Conservation (phyloP, 92 coral and sea anemone species). For the Umimayanthus kanabou region DNA sequence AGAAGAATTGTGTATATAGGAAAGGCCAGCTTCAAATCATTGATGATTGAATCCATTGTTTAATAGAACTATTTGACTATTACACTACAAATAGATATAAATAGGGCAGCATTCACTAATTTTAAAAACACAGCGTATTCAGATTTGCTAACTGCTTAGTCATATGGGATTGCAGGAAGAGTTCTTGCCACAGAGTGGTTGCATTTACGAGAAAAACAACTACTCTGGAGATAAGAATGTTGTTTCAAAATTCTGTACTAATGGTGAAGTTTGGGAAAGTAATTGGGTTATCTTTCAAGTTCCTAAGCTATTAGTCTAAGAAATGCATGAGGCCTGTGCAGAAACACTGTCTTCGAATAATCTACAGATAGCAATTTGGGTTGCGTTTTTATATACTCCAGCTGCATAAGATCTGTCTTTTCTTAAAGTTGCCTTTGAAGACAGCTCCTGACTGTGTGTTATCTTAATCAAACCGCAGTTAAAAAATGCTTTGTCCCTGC, state of each 20-base stretch:
- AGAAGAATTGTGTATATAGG: background rate
- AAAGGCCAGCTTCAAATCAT: background rate
- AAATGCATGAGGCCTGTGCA: background rate
- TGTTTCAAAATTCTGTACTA: no score
- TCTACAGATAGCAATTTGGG: background rate
- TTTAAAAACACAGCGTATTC: no score
- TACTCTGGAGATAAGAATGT: no score
- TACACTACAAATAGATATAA: no score
- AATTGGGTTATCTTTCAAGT: no score
- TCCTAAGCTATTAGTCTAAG: background rate
- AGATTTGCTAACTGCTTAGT: no score
- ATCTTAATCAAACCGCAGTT: background rate
- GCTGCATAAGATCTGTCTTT: background rate
- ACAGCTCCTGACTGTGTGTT: background rate
- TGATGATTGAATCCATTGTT: background rate
- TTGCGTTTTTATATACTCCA: background rate
- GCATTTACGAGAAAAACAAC: no score
- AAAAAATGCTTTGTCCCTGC: background rate
- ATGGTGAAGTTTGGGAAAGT: no score
- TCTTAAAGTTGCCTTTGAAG: background rate
- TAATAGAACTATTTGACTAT: background rate
- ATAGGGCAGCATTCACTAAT: no score
- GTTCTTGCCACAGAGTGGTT: no score
- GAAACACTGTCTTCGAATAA: background rate
- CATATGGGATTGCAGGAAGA: no score